Evolutionary conservation across 1,140 invertebrate species (phyloP), one percentile per base, ranked within the genome.

Genomic region (Drosophila sproati): DNA sequence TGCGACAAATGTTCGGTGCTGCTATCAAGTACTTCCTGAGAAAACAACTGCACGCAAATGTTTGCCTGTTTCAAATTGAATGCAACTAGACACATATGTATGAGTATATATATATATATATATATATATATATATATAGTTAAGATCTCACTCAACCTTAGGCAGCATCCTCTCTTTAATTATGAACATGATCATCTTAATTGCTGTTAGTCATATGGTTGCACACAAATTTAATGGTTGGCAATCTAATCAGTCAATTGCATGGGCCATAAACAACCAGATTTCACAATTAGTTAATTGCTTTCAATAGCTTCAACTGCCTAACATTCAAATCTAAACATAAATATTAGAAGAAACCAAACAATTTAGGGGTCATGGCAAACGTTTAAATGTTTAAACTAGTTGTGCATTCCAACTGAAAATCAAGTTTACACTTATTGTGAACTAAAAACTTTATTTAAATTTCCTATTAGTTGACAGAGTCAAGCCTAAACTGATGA

Each of bases 21-120:
- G 48, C 55, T 73, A 73, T 73, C 71, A 69, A 73, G 61, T 69
- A 45, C 73, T 75, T 75, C 73, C 73, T 75, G 68, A 37, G 67
- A 69, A 60, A 59, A 66, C 52, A 69, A 52, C 56, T 51, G 56
- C 41, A 20, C 54, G 34, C 54, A 56, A 56, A 20, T 29, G 35
- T 29, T 12, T 63, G 48, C 12, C 55, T 8, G n/a, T 37, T 8
- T 20, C 5, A 7, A 43, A 43, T 48, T 48, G 37, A 55, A 71
- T 39, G 54, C 31, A 48, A 32, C 55, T 43, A 31, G 55, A 57
- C 39, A 57, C 35, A 37, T 39, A 0, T 37, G 52, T 50, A 35
- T 47, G 20, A 6, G 5, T 3, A 35, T 6, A 54, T 4, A 20
- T 20, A 20, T 29, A 56, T n/a, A 57, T n/a, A n/a, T n/a, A n/a